Evolutionary conservation across 2,113 vertebrate species (phyloP), one percentile per base, ranked within the genome.

Genomic region (Pseudonaja textilis): DNA sequence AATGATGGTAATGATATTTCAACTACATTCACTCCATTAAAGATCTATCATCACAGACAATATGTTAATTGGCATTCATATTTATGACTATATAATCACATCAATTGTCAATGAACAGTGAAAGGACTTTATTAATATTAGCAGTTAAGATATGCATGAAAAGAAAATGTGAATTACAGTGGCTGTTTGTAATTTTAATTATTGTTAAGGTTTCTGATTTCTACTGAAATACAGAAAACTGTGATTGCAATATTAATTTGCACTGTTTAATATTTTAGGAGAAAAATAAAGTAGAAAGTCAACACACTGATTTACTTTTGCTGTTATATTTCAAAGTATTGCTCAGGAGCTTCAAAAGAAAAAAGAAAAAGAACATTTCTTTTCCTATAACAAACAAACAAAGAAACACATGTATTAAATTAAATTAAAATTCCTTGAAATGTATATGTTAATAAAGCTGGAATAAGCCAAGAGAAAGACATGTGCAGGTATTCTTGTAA

Each of bases 161-260:
- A 90, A 85, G 89, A 94, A 93, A 93, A 94, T 93, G 11, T 94
- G 91, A 95, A 94, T 94, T 95, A 23, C 90, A 95, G 95, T 88
- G 47, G 90, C 91, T 95, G 96, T 64, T 90, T 85, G 95, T 55
- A 94, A 96, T 95, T 89, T 93, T 89, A 93, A 92, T 85, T 89
- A 89, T 39, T 85, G 26, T 89, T 91, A 94, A 96, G 91, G 93
- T 95, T 89, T 87, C 92, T 92, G 93, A 94, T 93, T 95, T 96
- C 57, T 45, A 61, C 29, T 95, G 94, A 95, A 90, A 96, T 93
- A 95, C 93, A 93, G 55, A 94, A 93, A 95, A 93, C 85, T 85
- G 94, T 88, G 94, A 92, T 0, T 93, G 26, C 94, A 94, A 45
- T 89, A 39, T 6, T 94, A 92, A 93, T 93, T 92, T n/a, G 56